Percentiles rank a stretch among this genome's conserved stretches.
Conservation (phyloP, 2,797 vertebrate species). For the Echeneis naucrates region DNA sequence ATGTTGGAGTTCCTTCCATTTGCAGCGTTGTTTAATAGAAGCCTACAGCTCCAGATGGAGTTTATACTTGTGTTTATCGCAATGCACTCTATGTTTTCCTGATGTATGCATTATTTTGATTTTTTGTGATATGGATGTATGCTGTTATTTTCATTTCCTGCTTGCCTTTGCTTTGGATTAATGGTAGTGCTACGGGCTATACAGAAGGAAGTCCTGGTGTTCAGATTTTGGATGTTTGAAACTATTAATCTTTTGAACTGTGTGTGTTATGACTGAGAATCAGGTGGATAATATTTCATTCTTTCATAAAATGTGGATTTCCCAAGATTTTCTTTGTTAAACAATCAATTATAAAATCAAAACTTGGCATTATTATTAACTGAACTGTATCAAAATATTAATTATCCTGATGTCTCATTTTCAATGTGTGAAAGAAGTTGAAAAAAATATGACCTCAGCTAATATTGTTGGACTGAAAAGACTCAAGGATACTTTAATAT, state of each 20-base stretch:
- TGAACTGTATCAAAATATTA: not conserved
- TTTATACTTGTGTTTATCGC: not conserved
- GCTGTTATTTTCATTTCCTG: not conserved
- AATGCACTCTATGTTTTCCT: not conserved
- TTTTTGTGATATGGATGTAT: not conserved
- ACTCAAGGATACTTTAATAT: slow-evolving; percentile 14
- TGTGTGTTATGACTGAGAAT: not conserved
- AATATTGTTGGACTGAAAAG: not conserved
- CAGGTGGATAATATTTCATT: too few relatives aligned
- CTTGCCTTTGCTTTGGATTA: not conserved
- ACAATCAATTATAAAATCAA: not conserved
- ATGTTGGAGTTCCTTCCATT: not conserved
- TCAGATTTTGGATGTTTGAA: not conserved
- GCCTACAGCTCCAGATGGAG: not conserved
- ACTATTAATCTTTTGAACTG: not conserved
- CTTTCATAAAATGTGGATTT: not conserved
- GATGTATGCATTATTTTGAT: not conserved
- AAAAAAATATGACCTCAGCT: slow-evolving; percentile 6
- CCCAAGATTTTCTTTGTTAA: not conserved
- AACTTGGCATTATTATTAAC: not conserved
- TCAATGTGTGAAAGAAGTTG: not conserved
- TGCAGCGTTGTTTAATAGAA: not conserved
- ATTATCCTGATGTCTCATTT: not conserved
- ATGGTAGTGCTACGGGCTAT: not conserved
- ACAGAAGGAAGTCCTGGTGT: not conserved